phyloP scores from a whole-genome alignment of 2,888 invertebrate genomes.

The Bursaphelenchus okinawaensis region DNA sequence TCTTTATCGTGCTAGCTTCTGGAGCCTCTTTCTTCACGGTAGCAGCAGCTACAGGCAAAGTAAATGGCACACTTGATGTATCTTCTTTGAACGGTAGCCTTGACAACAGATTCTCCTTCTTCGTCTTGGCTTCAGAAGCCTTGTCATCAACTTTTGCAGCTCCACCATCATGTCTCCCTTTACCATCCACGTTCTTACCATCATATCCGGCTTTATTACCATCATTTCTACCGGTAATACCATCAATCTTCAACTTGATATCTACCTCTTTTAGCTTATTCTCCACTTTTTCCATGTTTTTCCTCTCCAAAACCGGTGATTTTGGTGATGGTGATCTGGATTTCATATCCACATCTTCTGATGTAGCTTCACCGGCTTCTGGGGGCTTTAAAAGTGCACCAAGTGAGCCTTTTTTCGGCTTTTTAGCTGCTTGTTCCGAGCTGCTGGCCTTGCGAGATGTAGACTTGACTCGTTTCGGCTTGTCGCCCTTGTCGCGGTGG shows the following conservation, averaged over 20 bases:
- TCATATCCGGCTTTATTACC: conserved; percentile 1
- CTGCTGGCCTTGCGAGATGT: conserved; percentile 3
- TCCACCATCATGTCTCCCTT: background rate
- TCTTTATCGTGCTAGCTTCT: background rate
- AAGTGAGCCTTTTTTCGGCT: conserved; percentile 17
- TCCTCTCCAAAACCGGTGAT: conserved; percentile 3
- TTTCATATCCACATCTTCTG: background rate
- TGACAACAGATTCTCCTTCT: background rate
- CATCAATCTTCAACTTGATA: too few relatives aligned
- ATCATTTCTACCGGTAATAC: too few relatives aligned
- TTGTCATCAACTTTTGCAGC: conserved; percentile 2
- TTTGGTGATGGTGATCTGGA: background rate
- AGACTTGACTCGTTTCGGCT: conserved; percentile 5
- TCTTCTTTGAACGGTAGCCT: background rate
- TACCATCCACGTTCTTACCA: background rate
- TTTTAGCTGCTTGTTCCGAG: conserved; percentile 20
- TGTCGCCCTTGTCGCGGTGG: background rate
- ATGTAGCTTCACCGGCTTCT: background rate
- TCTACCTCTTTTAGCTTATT: conserved; percentile 31
- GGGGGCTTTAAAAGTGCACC: background rate
- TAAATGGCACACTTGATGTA: background rate
- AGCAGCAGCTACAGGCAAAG: background rate
- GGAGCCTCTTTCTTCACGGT: background rate
- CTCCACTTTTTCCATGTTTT: conserved; percentile 32
- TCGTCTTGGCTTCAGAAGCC: background rate